Conservation (phyloP, 2,113 vertebrate species). For the Indri indri region DNA sequence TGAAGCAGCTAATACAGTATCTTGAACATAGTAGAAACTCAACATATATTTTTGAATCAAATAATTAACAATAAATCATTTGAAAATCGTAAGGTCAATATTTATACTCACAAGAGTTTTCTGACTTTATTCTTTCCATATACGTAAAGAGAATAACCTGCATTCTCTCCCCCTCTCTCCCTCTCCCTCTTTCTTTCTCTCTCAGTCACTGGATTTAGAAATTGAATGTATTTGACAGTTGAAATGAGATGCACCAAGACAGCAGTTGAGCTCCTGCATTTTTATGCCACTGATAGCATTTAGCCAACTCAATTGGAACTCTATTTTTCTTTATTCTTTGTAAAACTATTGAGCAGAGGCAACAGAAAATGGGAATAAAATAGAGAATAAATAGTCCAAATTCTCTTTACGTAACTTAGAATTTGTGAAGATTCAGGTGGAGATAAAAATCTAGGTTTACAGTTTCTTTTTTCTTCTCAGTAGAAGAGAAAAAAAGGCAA, state of each 20-base stretch:
- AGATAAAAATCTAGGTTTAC: not conserved
- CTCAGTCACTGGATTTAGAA: not conserved
- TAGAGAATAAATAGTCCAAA: not conserved
- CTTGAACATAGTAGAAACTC: not conserved
- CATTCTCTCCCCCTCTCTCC: not conserved
- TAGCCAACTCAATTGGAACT: not conserved
- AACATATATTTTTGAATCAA: not conserved
- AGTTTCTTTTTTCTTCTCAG: not conserved
- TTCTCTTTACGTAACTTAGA: not conserved
- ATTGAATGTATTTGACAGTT: not conserved
- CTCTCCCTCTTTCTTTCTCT: not conserved
- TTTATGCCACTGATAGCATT: conserved; percentile 27
- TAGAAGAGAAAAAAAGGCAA: not conserved
- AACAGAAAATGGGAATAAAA: not conserved
- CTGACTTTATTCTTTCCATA: not conserved
- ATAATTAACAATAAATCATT: not conserved
- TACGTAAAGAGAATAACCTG: not conserved
- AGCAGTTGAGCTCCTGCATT: not conserved
- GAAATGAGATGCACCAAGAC: not conserved
- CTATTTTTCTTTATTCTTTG: not conserved
- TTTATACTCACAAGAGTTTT: not conserved
- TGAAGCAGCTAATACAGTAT: not conserved
- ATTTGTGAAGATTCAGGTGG: not conserved
- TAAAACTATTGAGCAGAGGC: not conserved
- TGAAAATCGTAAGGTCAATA: not conserved